Percentiles rank a stretch among this genome's conserved stretches.
phyloP scores from a whole-genome alignment of 2,113 vertebrate species.

The Gobiocypris rarus region DNA sequence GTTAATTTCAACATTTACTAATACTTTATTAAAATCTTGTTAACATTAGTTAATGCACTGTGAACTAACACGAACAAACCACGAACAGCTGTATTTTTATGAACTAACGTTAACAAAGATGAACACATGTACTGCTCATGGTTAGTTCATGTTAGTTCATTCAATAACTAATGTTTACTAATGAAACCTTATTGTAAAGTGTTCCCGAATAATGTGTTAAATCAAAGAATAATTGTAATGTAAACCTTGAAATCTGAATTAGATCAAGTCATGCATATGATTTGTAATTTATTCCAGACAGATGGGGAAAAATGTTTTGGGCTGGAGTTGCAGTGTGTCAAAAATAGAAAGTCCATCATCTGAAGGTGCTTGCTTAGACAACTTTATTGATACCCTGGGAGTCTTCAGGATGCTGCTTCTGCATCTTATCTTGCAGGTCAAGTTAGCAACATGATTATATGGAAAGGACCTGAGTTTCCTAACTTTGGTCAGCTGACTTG shows the following conservation, averaged over 20 bases:
- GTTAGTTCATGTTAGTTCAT: too few relatives aligned
- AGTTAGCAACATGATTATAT: not conserved
- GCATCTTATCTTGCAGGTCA: not conserved
- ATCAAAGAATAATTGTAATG: not conserved
- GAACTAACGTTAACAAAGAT: too few relatives aligned
- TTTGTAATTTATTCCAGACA: not conserved
- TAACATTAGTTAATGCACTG: too few relatives aligned
- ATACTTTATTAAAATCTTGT: too few relatives aligned
- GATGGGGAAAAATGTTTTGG: not conserved
- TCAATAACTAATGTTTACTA: too few relatives aligned
- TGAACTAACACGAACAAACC: too few relatives aligned
- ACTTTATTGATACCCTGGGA: not conserved
- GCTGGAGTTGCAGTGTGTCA: conserved; percentile 1
- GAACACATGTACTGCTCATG: too few relatives aligned
- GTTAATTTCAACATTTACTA: too few relatives aligned
- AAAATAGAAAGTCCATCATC: conserved; percentile 9
- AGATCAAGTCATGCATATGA: not conserved
- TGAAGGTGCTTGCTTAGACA: not conserved
- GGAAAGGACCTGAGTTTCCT: not conserved
- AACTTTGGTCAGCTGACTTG: not conserved
- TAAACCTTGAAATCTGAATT: not conserved
- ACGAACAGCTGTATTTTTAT: too few relatives aligned
- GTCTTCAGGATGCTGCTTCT: not conserved
- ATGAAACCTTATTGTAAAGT: too few relatives aligned
- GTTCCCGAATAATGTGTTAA: not conserved